Percentiles rank a stretch among this genome's conserved stretches.
Evolutionary conservation across 2,797 vertebrate genomes (phyloP).

Genomic region (Peromyscus eremicus): DNA sequence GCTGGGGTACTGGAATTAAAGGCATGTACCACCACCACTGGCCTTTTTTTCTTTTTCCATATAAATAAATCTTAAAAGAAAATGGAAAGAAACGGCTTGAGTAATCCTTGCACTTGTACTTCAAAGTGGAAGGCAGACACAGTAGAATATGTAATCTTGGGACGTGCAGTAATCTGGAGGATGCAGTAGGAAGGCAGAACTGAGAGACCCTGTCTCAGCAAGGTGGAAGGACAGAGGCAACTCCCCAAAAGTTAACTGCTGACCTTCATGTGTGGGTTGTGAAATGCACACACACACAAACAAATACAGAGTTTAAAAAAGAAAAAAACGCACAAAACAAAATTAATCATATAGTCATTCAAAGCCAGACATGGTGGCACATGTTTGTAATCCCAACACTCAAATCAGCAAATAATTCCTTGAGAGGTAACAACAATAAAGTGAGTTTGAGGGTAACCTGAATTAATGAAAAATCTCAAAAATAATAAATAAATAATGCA

Average conservation of each 20-base stretch:
- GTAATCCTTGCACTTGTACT: neutral
- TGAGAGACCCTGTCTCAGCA: neutral
- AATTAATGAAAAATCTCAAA: neutral
- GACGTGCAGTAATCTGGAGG: neutral
- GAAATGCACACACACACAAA: too few relatives aligned
- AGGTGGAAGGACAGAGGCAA: neutral
- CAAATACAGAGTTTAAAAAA: neutral
- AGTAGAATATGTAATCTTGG: neutral
- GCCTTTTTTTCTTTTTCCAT: neutral
- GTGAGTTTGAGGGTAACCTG: neutral
- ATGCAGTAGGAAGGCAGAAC: neutral
- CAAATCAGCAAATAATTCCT: neutral
- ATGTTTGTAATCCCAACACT: neutral
- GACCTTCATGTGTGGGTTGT: neutral
- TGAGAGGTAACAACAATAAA: neutral
- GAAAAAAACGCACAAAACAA: neutral
- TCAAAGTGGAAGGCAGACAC: neutral
- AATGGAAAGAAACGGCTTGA: neutral
- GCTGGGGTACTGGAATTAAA: neutral
- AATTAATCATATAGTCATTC: neutral
- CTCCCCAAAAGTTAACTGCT: neutral
- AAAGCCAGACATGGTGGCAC: neutral
- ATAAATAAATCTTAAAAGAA: neutral
- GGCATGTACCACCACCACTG: neutral
- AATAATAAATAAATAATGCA: neutral